Percentiles rank a stretch among this genome's conserved stretches.
Conservation (phyloP, 2,888 invertebrate species). For the Strigamia crassipes region DNA sequence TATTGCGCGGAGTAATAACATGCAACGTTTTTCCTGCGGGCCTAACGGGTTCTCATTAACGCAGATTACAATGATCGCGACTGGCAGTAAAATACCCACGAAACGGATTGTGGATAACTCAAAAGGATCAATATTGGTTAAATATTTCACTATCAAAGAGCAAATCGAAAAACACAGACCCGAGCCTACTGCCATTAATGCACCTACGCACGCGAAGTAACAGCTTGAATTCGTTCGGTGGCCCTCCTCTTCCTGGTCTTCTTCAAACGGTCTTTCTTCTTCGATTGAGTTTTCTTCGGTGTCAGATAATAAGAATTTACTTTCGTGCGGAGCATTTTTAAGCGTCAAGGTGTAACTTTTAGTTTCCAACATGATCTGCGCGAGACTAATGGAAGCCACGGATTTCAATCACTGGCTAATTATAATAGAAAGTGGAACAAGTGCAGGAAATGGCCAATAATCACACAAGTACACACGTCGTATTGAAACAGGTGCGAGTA, state of each 20-base stretch:
- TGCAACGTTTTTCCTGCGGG: constrained; percentile 71
- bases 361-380: background rate
- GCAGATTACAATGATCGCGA: constrained; percentile 82
- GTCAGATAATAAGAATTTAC: background rate
- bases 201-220: constrained; percentile 76
- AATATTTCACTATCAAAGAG: constrained; percentile 87
- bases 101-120: constrained; percentile 86
- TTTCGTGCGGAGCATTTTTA: background rate
- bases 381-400: background rate
- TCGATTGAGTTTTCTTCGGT: background rate
- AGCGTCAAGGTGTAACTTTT: background rate
- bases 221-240: background rate
- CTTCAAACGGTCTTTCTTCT: background rate
- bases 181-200: constrained; percentile 80
- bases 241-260: background rate
- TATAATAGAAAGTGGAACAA: no score
- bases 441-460: no score
- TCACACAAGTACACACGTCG: no score
- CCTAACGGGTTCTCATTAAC: constrained; percentile 79
- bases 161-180: constrained; percentile 88
- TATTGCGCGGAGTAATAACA: constrained; percentile 78
- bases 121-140: constrained; percentile 80
- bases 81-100: constrained; percentile 81
- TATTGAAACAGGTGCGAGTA: no score
- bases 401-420: no score